These are phyloP conservation scores for Engraulis encrasicolus DNA, from an alignment of 2,113 vertebrate genomes.

Conservation along the genomic window DNA sequence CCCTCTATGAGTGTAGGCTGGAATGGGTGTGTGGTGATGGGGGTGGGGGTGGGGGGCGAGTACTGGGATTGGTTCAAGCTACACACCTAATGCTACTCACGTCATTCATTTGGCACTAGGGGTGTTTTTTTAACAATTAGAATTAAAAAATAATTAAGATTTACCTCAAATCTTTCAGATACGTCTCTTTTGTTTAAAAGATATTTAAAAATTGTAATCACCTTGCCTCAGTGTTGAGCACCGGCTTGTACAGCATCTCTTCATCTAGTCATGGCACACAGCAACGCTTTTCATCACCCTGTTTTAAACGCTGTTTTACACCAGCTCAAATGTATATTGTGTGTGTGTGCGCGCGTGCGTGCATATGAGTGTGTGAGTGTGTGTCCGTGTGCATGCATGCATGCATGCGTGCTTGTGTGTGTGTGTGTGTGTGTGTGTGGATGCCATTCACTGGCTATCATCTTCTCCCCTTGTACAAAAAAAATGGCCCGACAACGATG, in stretches of 20 bases:
- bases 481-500: conserved; percentile 24
- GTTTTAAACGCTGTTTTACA: background rate
- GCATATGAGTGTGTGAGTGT: conserved; percentile 25
- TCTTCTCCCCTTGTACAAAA: conserved; percentile 26
- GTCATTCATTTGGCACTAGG: background rate
- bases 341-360: too few species aligned
- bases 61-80: too few species aligned
- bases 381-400: conserved; percentile 13
- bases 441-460: background rate
- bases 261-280: background rate
- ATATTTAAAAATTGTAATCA: background rate
- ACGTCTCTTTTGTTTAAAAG: background rate
- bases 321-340: background rate
- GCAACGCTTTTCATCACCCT: background rate
- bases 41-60: background rate
- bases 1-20: background rate
- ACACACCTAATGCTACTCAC: too few species aligned
- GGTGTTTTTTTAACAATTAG: background rate
- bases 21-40: background rate
- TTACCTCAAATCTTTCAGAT: background rate
- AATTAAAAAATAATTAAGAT: background rate
- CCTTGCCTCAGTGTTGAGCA: background rate
- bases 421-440: background rate
- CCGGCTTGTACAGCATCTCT: background rate
- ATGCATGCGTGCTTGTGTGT: background rate